Base-by-base conservation (phyloP, 2,797 vertebrate genomes). In the Sarcophilus harrisii region DNA sequence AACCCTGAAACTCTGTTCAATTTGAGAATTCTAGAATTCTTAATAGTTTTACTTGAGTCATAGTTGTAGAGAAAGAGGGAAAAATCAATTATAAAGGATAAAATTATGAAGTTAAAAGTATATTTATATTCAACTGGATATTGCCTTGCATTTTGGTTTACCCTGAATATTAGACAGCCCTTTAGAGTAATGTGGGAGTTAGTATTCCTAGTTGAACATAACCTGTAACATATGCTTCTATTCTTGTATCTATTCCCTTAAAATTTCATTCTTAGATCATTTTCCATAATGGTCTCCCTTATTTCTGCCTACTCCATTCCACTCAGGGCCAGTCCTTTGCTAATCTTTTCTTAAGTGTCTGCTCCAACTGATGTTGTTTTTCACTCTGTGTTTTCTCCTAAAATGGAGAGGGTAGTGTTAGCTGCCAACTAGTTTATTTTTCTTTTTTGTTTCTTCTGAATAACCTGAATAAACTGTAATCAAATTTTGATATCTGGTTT, bases 41-140 rank as follows among this genome's bases (percentile, higher is more conserved):
- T 87, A 87, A 4, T 49, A 87, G 45, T 87, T 87, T 49, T 27
- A 9, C 73, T 87, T 87, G 38, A 87, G 45, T 87, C 3, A 49
- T 21, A 28, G 21, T 28, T 87, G 24, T 24, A 87, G 38, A 59
- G 58, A 58, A 81, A 38, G 10, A 81, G 66, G 73, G 45, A 21
- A 87, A 49, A 92, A 45, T 52, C 6, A 91, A 92, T 90, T 90
- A 5, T 91, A 60, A 95, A 95, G 52, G 58, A 60, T 62, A 60
- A 57, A 90, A 90, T 60, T 55, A 94, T 92, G 62, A 49, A 66
- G n/a, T 58, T 18, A 90, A 94, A 24, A 49, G 27, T 57, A 4
- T 9, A 45, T 93, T 89, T 52, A 18, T 4, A 93, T 30, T 95
- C 12, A 91, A 52, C 58, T 92, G 21, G 27, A 30, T 92, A 29